phyloP scores from a whole-genome alignment of 2,888 invertebrate genomes.

The Zhuqinia jingwanae region DNA sequence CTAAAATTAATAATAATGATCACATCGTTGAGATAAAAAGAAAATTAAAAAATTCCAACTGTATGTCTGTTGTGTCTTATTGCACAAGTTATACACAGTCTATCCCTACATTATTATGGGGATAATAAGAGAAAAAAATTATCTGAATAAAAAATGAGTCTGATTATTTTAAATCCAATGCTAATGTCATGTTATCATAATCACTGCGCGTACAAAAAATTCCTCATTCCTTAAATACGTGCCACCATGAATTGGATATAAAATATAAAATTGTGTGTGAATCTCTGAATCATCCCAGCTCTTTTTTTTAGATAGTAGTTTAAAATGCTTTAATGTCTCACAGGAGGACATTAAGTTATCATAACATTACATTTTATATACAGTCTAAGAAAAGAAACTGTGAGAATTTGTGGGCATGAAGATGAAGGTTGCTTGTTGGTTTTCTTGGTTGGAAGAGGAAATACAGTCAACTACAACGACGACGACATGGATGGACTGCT shows the following conservation, averaged over 20 bases:
- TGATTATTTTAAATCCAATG: neutral
- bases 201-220: neutral
- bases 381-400: too few relatives aligned
- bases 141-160: neutral
- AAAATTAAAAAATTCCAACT: constrained; percentile 2
- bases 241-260: neutral
- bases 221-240: neutral
- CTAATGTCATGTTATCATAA: neutral
- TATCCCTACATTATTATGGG: too few relatives aligned
- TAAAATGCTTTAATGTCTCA: neutral
- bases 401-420: neutral
- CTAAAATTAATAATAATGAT: constrained; percentile 25
- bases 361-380: neutral
- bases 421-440: too few relatives aligned
- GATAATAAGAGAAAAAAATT: too few relatives aligned
- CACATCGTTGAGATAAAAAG: constrained; percentile 4
- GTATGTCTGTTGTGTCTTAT: neutral
- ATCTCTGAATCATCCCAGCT: too few relatives aligned
- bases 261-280: neutral
- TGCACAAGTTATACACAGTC: too few relatives aligned
- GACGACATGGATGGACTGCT: too few relatives aligned
- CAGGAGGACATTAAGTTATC: neutral
- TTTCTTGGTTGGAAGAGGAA: constrained; percentile 44
- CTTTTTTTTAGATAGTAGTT: neutral
- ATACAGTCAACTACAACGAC: neutral